phyloP scores from a whole-genome alignment of 2,888 invertebrate genomes.

The Leucoma salicis region DNA sequence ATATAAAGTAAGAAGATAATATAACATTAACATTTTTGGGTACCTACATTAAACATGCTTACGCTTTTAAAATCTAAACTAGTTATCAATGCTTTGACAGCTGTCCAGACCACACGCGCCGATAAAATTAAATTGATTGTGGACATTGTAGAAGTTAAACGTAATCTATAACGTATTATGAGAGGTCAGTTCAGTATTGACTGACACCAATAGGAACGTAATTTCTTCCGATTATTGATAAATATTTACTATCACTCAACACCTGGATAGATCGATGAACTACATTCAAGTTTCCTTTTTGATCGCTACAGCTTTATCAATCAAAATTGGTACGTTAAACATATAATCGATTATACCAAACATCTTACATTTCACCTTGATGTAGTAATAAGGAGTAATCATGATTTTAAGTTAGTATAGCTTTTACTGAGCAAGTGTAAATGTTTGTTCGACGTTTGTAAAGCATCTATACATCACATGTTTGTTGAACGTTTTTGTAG shows the following conservation, averaged over 20 bases:
- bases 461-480: conserved; percentile 53
- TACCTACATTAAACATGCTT: conserved; percentile 5
- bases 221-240: conserved; percentile 74
- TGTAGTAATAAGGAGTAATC: conserved; percentile 35
- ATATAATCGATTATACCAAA: conserved; percentile 45
- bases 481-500: conserved; percentile 57
- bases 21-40: conserved; percentile 10
- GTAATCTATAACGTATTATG: conserved; percentile 68
- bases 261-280: conserved; percentile 71
- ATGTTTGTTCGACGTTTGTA: conserved; percentile 40
- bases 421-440: conserved; percentile 55
- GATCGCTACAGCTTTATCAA: conserved; percentile 43
- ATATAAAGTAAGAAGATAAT: not conserved
- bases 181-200: conserved; percentile 70
- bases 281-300: conserved; percentile 53
- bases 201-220: conserved; percentile 59
- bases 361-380: conserved; percentile 35
- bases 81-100: conserved; percentile 53
- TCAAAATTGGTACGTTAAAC: conserved; percentile 52
- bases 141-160: conserved; percentile 46
- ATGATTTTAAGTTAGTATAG: conserved; percentile 42
- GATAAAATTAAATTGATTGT: conserved; percentile 56
- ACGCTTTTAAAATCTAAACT: conserved; percentile 20
- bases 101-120: conserved; percentile 48
- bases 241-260: conserved; percentile 63